Evolutionary conservation across 2,888 invertebrate genomes (phyloP), one percentile per base, ranked within the genome.

Genomic region (Folsomia candida): DNA sequence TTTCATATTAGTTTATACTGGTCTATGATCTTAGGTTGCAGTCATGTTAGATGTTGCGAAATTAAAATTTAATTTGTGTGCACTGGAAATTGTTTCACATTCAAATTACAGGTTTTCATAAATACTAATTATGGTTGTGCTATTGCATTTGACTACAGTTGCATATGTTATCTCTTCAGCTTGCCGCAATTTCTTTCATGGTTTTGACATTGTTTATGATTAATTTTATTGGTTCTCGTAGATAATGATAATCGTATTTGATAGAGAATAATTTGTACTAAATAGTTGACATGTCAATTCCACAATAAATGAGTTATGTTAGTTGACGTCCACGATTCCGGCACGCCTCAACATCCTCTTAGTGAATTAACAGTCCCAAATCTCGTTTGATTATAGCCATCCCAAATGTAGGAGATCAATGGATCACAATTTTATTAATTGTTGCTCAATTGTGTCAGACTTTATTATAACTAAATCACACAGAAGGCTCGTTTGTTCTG

Each of bases 341-440:
- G 63, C 63, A 64, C 63, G 63, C 63, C 63, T 64, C 22, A 37
- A 14, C n/a, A n/a, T n/a, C n/a, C n/a, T n/a, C 14, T 37, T 37
- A 37, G 37, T 37, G 4, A 9, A 37, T 4, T 37, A 9, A 9
- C 4, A 37, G 6, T 37, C 14, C 14, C 6, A 9, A 37, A 37
- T 37, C 37, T 37, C 14, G 37, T 37, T 37, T 37, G 37, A 37
- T 4, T 37, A 37, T 9, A 37, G 14, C 37, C 14, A 37, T 37
- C 14, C n/a, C 37, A 37, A 37, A 37, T 37, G 37, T 37, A 14
- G 37, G 14, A 4, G 14, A 37, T 9, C 6, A 37, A 37, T 37
- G 37, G 37, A 37, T 37, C 14, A 37, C 37, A 14, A 37, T 37
- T 37, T 37, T 37, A 4, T 37, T 37, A 37, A 37, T 37, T 37